Percentiles rank a stretch among this genome's conserved stretches.
Evolutionary conservation across 2,888 invertebrate species (phyloP).

Genomic region (Ormia ochracea): DNA sequence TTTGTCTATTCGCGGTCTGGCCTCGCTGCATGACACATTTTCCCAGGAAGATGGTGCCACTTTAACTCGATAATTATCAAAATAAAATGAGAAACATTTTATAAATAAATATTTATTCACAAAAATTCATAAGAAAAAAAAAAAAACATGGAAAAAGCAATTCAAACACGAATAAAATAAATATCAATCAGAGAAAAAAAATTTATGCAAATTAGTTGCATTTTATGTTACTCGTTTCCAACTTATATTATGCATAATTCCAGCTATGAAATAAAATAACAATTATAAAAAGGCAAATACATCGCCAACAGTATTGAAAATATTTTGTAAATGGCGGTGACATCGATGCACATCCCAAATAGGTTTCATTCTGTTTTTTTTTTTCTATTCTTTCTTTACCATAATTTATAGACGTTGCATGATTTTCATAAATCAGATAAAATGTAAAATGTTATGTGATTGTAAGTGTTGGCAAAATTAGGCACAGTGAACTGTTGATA

Average conservation of each 20-base stretch:
- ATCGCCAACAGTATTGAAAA: neutral
- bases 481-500: neutral
- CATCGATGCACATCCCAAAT: constrained; percentile 29
- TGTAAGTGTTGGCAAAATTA: neutral
- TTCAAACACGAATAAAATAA: neutral
- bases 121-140: too few species aligned
- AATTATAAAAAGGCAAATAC: neutral
- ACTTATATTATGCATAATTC: constrained; percentile 11
- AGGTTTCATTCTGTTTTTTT: neutral
- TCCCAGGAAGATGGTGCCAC: too few species aligned
- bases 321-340: constrained; percentile 6
- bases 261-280: neutral
- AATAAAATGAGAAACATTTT: too few species aligned
- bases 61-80: too few species aligned
- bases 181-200: neutral
- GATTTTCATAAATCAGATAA: constrained; percentile 56
- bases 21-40: too few species aligned
- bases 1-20: too few species aligned
- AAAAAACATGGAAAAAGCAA: neutral
- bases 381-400: neutral
- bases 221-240: neutral
- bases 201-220: constrained; percentile 27
- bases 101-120: too few species aligned
- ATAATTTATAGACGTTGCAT: constrained; percentile 60
- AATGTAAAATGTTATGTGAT: neutral